phyloP scores from a whole-genome alignment of 2,113 vertebrate species.

The Periophthalmodon schlosseri region DNA sequence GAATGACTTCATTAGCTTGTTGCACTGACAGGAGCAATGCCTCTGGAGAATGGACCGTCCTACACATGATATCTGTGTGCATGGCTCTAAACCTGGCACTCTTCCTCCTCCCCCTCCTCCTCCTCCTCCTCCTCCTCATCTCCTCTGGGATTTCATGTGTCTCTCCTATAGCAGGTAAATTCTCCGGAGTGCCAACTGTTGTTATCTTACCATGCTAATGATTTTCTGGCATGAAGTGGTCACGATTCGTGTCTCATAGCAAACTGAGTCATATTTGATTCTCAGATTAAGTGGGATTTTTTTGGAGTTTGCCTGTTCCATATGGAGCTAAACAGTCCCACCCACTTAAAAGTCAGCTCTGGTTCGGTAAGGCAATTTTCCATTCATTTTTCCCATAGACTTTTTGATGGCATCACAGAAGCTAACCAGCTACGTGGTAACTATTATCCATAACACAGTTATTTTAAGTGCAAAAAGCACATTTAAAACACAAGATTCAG shows the following conservation, averaged over 20 bases:
- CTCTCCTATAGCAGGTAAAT: neutral
- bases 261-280: neutral
- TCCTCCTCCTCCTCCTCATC: neutral
- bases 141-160: neutral
- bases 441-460: no score
- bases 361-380: no score
- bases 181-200: neutral
- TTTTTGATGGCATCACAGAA: no score
- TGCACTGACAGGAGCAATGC: neutral
- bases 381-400: no score
- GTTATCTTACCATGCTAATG: conserved; percentile 21
- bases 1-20: neutral
- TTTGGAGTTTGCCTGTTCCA: neutral
- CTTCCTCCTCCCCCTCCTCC: neutral
- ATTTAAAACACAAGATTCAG: no score
- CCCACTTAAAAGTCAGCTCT: no score
- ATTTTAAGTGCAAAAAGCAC: no score
- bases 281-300: neutral
- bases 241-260: neutral
- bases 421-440: no score
- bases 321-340: neutral
- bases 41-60: neutral
- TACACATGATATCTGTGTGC: neutral
- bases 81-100: neutral
- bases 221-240: neutral